phyloP scores from a whole-genome alignment of 2,888 invertebrate genomes.

The Gasteruption jaculator region DNA sequence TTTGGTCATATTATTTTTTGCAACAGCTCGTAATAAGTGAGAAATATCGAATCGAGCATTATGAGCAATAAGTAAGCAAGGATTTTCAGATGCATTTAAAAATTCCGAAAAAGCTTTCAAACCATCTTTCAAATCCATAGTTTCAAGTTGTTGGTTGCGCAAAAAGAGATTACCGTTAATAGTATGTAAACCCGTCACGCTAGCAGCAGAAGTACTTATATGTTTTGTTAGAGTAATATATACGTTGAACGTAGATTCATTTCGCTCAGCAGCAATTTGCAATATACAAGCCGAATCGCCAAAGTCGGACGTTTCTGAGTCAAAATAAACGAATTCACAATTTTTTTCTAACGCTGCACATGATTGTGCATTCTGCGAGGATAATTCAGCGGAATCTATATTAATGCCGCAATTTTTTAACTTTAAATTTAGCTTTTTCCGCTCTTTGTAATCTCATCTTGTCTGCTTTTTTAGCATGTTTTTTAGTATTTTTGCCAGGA shows the following conservation, averaged over 20 bases:
- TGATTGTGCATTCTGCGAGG: no score
- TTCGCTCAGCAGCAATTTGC: slow-evolving; percentile 14
- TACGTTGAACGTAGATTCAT: slow-evolving; percentile 1
- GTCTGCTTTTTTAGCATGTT: no score
- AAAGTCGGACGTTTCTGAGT: slow-evolving; percentile 19
- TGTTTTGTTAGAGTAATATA: slow-evolving; percentile 12
- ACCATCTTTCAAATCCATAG: slow-evolving; percentile 5
- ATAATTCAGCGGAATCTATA: no score
- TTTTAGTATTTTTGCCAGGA: no score
- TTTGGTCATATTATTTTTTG: slow-evolving; percentile 8
- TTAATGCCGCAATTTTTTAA: no score
- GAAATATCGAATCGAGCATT: slow-evolving; percentile 16
- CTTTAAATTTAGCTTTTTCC: no score
- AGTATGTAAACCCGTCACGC: slow-evolving; percentile 11
- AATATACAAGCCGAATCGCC: slow-evolving; percentile 9
- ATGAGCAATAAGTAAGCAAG: slow-evolving; percentile 16
- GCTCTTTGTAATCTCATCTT: no score
- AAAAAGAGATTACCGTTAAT: slow-evolving; percentile 9
- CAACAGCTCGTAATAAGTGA: slow-evolving; percentile 14
- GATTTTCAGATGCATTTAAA: slow-evolving; percentile 1
- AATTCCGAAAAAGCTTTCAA: slow-evolving; percentile 9
- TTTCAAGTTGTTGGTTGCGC: slow-evolving; percentile 7
- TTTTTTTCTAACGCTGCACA: no score
- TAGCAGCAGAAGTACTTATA: slow-evolving; percentile 1
- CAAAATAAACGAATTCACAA: slow-evolving; percentile 14